A percentile compares a stretch with the other conserved stretches of the same genome.
Evolutionary conservation across 2,113 vertebrate genomes (phyloP).

Genomic region (Antechinus flavipes): DNA sequence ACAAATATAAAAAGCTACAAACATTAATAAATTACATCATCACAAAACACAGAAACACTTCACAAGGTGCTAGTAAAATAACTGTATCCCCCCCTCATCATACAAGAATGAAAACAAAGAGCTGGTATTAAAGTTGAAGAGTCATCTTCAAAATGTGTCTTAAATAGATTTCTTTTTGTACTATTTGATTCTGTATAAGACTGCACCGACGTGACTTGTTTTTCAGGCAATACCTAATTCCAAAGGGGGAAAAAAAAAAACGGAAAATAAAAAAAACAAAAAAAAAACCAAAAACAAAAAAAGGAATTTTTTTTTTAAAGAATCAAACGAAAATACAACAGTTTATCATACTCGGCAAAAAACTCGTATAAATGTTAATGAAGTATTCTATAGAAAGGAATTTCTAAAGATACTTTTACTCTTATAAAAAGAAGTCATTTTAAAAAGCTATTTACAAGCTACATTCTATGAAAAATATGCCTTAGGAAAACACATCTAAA

Average conservation of each 20-base stretch:
- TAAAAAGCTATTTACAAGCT: slow-evolving; percentile 99
- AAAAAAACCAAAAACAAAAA: slow-evolving; percentile 33
- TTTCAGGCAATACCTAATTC: slow-evolving; percentile 94
- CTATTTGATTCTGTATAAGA: slow-evolving; percentile 87
- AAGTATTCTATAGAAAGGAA: slow-evolving; percentile 89
- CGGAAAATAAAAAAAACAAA: slow-evolving; percentile 71
- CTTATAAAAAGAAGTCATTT: slow-evolving; percentile 94
- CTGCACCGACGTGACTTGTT: slow-evolving; percentile 90
- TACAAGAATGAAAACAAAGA: slow-evolving; percentile 94
- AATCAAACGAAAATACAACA: slow-evolving; percentile 79
- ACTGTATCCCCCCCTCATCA: slow-evolving; percentile 92
- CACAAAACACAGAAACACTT: slow-evolving; percentile 99
- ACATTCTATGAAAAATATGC: slow-evolving; percentile 96
- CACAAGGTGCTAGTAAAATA: slow-evolving; percentile 99
- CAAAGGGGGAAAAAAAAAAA: slow-evolving; percentile 76
- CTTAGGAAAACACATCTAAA: slow-evolving; percentile 85
- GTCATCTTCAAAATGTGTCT: slow-evolving; percentile 84
- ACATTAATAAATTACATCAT: slow-evolving; percentile 99
- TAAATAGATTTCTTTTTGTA: slow-evolving; percentile 86
- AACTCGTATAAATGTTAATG: slow-evolving; percentile 92
- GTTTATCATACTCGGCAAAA: slow-evolving; percentile 88
- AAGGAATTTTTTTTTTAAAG: slow-evolving; percentile 24
- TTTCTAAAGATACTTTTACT: slow-evolving; percentile 87
- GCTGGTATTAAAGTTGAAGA: slow-evolving; percentile 91
- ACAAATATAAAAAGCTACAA: slow-evolving; percentile 99